Evolutionary conservation across 2,797 vertebrate genomes (phyloP).

Genomic region (Pagetopsis macropterus): DNA sequence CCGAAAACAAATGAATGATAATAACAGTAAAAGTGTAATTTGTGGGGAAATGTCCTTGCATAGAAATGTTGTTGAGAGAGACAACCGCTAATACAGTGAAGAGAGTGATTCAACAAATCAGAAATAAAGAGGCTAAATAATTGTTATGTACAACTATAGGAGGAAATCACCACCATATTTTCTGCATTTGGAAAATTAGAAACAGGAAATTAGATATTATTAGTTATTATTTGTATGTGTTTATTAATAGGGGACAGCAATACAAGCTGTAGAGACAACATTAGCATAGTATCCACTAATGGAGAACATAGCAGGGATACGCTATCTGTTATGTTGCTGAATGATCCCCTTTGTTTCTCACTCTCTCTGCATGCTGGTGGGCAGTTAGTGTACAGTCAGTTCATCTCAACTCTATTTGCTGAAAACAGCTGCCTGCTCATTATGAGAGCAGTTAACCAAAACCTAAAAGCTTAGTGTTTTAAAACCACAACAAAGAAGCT

Average conservation of each 20-base stretch:
- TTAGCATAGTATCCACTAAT: no score
- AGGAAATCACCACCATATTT: conserved; percentile 20
- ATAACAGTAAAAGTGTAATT: conserved; percentile 46
- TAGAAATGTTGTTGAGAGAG: conserved; percentile 34
- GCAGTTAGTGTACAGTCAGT: not conserved
- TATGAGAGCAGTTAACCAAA: not conserved
- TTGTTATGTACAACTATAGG: conserved; percentile 23
- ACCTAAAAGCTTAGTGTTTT: not conserved
- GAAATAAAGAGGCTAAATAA: conserved; percentile 29
- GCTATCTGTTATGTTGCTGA: not conserved
- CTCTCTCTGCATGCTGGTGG: not conserved
- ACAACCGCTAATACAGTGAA: conserved; percentile 45
- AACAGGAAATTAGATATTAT: not conserved
- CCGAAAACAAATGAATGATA: conserved; percentile 21
- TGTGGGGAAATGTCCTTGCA: conserved; percentile 54
- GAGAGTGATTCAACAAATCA: conserved; percentile 41
- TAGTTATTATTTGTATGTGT: no score
- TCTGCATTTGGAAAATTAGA: not conserved
- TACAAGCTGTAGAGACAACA: not conserved
- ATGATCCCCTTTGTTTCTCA: not conserved
- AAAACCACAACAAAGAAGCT: not conserved
- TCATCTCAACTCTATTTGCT: not conserved
- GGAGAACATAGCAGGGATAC: no score
- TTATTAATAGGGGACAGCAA: not conserved
- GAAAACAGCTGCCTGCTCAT: not conserved